These are phyloP conservation scores for Taenioides sp. DNA, from an alignment of 2,797 vertebrate genomes.

Conservation along the genomic window DNA sequence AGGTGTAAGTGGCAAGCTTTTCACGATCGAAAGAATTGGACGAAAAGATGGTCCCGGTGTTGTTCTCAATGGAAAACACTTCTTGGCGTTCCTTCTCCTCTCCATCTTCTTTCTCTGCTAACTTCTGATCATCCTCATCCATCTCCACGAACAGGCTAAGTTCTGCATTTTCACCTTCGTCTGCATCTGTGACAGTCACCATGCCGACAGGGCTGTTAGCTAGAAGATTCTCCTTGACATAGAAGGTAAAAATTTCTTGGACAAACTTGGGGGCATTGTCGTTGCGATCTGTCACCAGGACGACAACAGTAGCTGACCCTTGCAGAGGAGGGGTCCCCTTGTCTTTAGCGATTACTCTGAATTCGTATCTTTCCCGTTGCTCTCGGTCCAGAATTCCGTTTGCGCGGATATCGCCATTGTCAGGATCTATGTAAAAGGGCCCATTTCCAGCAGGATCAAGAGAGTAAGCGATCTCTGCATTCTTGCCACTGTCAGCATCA, in stretches of 20 bases:
- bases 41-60: conserved; percentile 96
- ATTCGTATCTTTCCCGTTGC: conserved; percentile 87
- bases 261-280: conserved; percentile 96
- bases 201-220: conserved; percentile 96
- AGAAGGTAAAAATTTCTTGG: conserved; percentile 96
- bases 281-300: conserved; percentile 91
- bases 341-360: conserved; percentile 89
- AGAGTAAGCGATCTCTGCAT: conserved; percentile 90
- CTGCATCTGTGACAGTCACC: conserved; percentile 95
- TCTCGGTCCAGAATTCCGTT: conserved; percentile 87
- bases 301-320: conserved; percentile 87
- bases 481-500: conserved; percentile 92
- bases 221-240: conserved; percentile 93
- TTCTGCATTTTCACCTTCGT: conserved; percentile 91
- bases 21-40: conserved; percentile 91
- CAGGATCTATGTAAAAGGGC: conserved; percentile 89
- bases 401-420: conserved; percentile 89
- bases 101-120: conserved; percentile 51
- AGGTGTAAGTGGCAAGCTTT: conserved; percentile 89
- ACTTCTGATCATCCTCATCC: conserved; percentile 68
- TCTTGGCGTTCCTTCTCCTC: conserved; percentile 69
- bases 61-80: conserved; percentile 90
- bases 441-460: conserved; percentile 80
- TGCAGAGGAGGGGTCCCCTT: conserved; percentile 88
- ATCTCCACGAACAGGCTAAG: conserved; percentile 89